Base-by-base conservation (phyloP, 2,797 vertebrate genomes). In the Sebastes jordani region DNA sequence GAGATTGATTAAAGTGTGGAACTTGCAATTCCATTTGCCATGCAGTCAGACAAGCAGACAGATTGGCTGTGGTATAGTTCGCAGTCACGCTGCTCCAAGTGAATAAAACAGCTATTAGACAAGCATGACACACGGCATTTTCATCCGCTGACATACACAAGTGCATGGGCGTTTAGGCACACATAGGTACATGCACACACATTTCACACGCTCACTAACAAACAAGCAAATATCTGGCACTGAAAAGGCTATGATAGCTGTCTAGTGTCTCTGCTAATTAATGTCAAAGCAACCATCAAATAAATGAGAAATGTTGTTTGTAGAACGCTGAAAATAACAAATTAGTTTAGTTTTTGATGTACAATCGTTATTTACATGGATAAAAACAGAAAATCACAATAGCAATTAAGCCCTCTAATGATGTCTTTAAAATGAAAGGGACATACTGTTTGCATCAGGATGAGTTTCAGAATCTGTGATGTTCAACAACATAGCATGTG, bases 1-100 rank as follows among this genome's bases (percentile, higher is more conserved):
- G 84, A 88, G 87, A 90, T 88, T 91, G 89, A 95, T 92, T 92
- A 87, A 89, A 85, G 88, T 76, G 85, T 74, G 84, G 74, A 90
- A 89, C 78, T 49, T 42, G 85, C 84, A 72, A 82, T 91, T 90
- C 82, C 60, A 85, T 91, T 86, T 80, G 76, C 82, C 74, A 83
- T 82, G 73, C 78, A 86, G 75, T 82, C 78, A 85, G 80, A 92
- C 80, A 83, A 84, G 85, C 79, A 61, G 74, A 71, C 78, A 86
- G 84, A 87, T 89, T 84, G 81, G 75, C 74, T 83, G 75, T 73
- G 82, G 63, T 84, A 68, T 75, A 86, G 75, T 90, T 86, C 58
- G 3, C 66, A 85, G 81, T 88, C 84, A 86, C 76, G 75, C 76
- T 74, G 66, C 80, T 88, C 67, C 80, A 69, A 90, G 80, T 83